Evolutionary conservation across 2,797 vertebrate genomes (phyloP).

Genomic region (Triplophysa bombifrons): DNA sequence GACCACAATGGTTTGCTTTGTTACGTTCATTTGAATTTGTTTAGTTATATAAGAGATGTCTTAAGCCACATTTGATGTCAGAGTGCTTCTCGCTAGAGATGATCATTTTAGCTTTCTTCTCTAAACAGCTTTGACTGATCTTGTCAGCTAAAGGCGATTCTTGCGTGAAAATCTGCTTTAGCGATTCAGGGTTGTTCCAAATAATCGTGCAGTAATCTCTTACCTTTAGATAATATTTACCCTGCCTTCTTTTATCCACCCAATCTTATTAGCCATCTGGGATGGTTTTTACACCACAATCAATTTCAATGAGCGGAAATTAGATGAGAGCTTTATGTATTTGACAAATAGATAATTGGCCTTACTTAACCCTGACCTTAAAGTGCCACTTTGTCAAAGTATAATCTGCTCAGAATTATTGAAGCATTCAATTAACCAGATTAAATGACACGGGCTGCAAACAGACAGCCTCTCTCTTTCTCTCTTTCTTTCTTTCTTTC

Average conservation of each 20-base stretch:
- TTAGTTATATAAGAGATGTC: neutral
- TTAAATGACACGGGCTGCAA: slow-evolving; percentile 72
- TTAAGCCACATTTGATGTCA: neutral
- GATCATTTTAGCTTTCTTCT: slow-evolving; percentile 23
- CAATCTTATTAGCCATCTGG: slow-evolving; percentile 81
- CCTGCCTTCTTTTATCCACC: slow-evolving; percentile 67
- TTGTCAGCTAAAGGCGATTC: slow-evolving; percentile 39
- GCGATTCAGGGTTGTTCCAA: slow-evolving; percentile 54
- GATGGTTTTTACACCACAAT: slow-evolving; percentile 81
- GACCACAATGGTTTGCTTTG: neutral
- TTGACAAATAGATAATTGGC: slow-evolving; percentile 84
- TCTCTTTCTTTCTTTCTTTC: slow-evolving; percentile 30
- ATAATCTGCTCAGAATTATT: slow-evolving; percentile 82
- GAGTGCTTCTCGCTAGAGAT: neutral
- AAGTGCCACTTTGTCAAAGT: slow-evolving; percentile 71
- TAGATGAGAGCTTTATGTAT: slow-evolving; percentile 79
- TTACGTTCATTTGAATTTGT: neutral
- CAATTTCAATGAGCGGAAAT: slow-evolving; percentile 83
- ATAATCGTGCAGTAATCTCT: slow-evolving; percentile 72
- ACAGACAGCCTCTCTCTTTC: slow-evolving; percentile 57
- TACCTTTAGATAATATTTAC: slow-evolving; percentile 78
- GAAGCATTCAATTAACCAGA: slow-evolving; percentile 79
- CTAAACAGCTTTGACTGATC: slow-evolving; percentile 47
- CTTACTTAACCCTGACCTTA: slow-evolving; percentile 77
- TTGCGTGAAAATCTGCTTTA: slow-evolving; percentile 71